Percentiles rank a stretch among this genome's conserved stretches.
These are phyloP conservation scores for Drosophila erecta DNA, from an alignment of 1,140 invertebrate species.

Conservation along the genomic window DNA sequence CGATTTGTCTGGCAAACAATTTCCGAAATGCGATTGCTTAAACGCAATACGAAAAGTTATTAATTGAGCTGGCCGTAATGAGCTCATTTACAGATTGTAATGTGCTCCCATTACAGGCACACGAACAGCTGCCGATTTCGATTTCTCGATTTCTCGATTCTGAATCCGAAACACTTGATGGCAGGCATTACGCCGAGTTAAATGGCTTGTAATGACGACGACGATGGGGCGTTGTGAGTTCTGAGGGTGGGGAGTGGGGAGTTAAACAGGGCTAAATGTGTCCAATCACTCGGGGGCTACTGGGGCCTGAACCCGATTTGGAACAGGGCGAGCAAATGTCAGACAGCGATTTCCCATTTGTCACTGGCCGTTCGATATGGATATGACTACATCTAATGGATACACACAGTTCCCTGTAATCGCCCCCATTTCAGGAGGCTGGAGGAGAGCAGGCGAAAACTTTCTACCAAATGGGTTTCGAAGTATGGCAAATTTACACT, in stretches of 20 bases:
- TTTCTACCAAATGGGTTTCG: slow-evolving; percentile 27
- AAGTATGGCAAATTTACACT: not conserved
- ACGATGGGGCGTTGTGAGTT: slow-evolving; percentile 34
- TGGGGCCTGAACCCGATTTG: slow-evolving; percentile 1
- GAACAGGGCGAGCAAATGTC: slow-evolving; percentile 63
- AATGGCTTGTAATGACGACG: slow-evolving; percentile 76
- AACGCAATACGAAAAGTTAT: slow-evolving; percentile 54
- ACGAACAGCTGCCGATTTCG: slow-evolving; percentile 21
- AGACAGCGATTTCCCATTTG: slow-evolving; percentile 81
- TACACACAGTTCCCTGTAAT: slow-evolving; percentile 65
- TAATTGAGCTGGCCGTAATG: slow-evolving; percentile 72
- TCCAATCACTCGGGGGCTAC: slow-evolving; percentile 65
- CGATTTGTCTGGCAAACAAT: slow-evolving; percentile 48
- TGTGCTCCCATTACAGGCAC: slow-evolving; percentile 56
- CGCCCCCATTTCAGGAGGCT: slow-evolving; percentile 25
- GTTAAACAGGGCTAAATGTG: slow-evolving; percentile 77
- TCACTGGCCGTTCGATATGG: slow-evolving; percentile 48
- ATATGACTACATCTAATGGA: slow-evolving; percentile 61
- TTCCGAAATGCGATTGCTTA: slow-evolving; percentile 45
- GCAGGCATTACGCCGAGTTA: slow-evolving; percentile 79
- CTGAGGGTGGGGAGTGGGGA: slow-evolving; percentile 4
- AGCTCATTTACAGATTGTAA: slow-evolving; percentile 75
- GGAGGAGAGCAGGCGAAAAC: slow-evolving; percentile 8
- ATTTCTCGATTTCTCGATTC: slow-evolving; percentile 1
- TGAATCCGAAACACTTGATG: slow-evolving; percentile 45